A percentile compares a stretch with the other conserved stretches of the same genome.
Evolutionary conservation across 1,140 invertebrate genomes (phyloP).

Genomic region (Bombus vancouverensis): DNA sequence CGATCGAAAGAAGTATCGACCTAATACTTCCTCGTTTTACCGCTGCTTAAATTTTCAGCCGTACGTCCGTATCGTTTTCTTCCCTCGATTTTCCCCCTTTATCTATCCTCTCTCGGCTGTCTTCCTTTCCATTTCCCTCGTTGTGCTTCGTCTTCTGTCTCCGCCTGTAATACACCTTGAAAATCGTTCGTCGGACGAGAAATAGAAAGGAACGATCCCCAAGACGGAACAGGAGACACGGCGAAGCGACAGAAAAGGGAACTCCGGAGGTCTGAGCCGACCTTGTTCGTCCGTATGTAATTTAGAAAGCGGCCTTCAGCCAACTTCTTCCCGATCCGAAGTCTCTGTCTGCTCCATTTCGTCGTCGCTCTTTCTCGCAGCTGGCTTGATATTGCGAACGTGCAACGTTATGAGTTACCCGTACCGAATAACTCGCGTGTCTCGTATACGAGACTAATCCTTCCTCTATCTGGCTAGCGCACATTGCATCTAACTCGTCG

Average conservation of each 20-base stretch:
- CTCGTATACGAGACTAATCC: no score
- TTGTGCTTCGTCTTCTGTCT: neutral
- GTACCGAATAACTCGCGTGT: neutral
- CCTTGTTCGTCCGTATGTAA: conserved; percentile 47
- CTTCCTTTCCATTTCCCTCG: neutral
- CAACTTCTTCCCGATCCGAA: conserved; percentile 21
- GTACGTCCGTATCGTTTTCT: neutral
- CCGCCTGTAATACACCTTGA: conserved; percentile 18
- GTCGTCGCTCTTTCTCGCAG: neutral
- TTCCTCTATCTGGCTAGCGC: neutral
- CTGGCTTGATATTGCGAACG: conserved; percentile 25
- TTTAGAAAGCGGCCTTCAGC: conserved; percentile 32
- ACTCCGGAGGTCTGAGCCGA: neutral
- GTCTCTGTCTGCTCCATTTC: conserved; percentile 22
- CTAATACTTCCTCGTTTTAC: neutral
- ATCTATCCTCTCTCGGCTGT: neutral
- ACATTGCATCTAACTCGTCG: neutral
- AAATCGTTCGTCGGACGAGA: conserved; percentile 31
- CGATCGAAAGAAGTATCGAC: conserved; percentile 22
- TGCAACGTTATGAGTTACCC: conserved; percentile 39
- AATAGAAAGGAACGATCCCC: conserved; percentile 40
- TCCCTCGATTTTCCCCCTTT: neutral
- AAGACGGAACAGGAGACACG: no score
- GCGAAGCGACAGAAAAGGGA: neutral
- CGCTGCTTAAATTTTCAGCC: neutral